Evolutionary conservation across 1,140 invertebrate species (phyloP), one percentile per base, ranked within the genome.

Genomic region (Contarinia nasturtii): DNA sequence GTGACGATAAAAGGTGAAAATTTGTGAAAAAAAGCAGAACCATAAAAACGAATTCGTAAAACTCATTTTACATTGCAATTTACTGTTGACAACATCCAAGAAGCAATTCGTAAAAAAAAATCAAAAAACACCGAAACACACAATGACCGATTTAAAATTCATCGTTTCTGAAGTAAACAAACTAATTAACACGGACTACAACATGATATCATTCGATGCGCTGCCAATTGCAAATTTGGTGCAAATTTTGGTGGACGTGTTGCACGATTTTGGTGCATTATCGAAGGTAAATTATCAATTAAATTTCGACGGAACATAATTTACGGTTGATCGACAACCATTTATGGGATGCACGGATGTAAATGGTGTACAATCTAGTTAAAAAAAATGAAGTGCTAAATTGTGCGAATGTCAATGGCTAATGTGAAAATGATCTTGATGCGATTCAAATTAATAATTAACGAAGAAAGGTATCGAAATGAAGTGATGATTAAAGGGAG

Each of bases 191-290:
- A 80, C 79, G 55, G 83, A 77, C 54, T 86, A 80, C 52, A 88
- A 86, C 55, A 63, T 89, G 45, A 86, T 90, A 53, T 81, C 80
- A 49, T 89, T 89, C 66, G 86, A 89, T 67, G 74, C 80, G n/a
- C 61, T 89, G 40, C 73, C 73, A 49, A 72, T 78, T 21, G 75
- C 82, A 45, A 76, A 83, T 54, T 63, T 88, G 42, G 58, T 89
- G 43, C 85, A 90, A 67, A 68, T 81, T 56, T 55, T 71, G 34
- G 56, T 67, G 33, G 67, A 71, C 56, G 54, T 70, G 33, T 53
- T 71, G 5, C 61, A 58, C n/a, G 54, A 59, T 47, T 66, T 67
- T 44, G 63, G 64, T 55, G 64, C 66, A 46, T 66, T 64, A 15
- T 59, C 65, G 46, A 66, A 67, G 61, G 67, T 68, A 61, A 48